phyloP scores from a whole-genome alignment of 2,888 invertebrate genomes.

The Lathronympha strigana region DNA sequence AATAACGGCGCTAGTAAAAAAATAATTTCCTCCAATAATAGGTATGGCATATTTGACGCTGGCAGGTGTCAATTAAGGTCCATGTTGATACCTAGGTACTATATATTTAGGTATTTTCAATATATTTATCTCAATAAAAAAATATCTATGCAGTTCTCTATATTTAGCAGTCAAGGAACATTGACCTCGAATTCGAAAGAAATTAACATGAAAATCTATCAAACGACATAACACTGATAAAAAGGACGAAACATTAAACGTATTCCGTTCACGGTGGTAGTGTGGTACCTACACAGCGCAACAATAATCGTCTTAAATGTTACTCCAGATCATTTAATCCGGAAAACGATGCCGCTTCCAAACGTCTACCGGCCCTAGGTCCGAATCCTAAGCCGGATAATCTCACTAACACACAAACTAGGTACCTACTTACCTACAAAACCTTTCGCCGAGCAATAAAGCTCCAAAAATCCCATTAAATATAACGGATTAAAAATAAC shows the following conservation, averaged over 20 bases:
- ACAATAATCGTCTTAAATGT: constrained; percentile 1
- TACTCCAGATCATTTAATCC: constrained; percentile 7
- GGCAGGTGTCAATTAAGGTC: too few species aligned
- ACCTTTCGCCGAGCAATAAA: too few species aligned
- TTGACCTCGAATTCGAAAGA: too few species aligned
- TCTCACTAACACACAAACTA: constrained; percentile 22
- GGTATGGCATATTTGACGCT: too few species aligned
- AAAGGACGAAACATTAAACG: too few species aligned
- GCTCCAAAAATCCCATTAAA: constrained; percentile 26
- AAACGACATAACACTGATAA: too few species aligned
- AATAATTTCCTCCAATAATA: not conserved
- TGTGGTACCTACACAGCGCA: not conserved
- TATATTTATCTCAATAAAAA: too few species aligned
- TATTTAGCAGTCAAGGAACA: too few species aligned
- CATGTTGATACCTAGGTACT: too few species aligned
- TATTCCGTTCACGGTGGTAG: not conserved
- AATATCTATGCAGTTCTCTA: too few species aligned
- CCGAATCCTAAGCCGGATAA: constrained; percentile 19
- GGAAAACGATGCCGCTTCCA: constrained; percentile 5
- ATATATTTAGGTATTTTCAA: too few species aligned
- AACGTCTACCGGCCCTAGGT: constrained; percentile 15
- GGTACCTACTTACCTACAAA: constrained; percentile 1
- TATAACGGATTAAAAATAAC: constrained; percentile 28
- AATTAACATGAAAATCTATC: too few species aligned
- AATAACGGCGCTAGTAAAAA: not conserved